Conservation (phyloP, 2,888 invertebrate genomes). For the Standfussiana lucernea region DNA sequence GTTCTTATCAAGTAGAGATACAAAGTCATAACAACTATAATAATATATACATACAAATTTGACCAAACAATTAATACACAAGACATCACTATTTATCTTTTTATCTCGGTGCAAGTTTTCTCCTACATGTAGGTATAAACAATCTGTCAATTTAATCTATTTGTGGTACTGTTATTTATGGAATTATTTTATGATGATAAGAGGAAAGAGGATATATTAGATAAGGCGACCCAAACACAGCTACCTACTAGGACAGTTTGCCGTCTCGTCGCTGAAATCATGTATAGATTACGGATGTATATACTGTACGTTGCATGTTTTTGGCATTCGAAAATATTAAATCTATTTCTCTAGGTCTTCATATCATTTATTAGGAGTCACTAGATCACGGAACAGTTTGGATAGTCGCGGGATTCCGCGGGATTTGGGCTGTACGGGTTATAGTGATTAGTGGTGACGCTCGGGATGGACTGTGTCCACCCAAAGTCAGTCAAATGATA, state of each 20-base stretch:
- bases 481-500: not conserved
- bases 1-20: constrained; percentile 19
- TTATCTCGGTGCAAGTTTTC: constrained; percentile 9
- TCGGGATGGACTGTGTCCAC: not conserved
- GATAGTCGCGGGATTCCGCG: not conserved
- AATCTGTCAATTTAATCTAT: constrained; percentile 19
- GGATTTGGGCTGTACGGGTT: not conserved
- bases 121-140: not conserved
- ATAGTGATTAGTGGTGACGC: not conserved
- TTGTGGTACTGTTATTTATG: constrained; percentile 26
- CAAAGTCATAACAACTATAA: not conserved
- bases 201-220: constrained; percentile 19
- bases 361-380: not conserved
- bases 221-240: constrained; percentile 9
- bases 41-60: not conserved
- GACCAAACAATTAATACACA: constrained; percentile 13
- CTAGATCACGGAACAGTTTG: not conserved
- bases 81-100: constrained; percentile 3
- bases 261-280: not conserved
- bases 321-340: not conserved
- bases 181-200: not conserved
- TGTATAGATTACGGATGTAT: not conserved
- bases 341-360: not conserved
- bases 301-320: not conserved
- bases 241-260: not conserved